Base-by-base conservation (phyloP, 2,797 vertebrate species). In the Falco cherrug region DNA sequence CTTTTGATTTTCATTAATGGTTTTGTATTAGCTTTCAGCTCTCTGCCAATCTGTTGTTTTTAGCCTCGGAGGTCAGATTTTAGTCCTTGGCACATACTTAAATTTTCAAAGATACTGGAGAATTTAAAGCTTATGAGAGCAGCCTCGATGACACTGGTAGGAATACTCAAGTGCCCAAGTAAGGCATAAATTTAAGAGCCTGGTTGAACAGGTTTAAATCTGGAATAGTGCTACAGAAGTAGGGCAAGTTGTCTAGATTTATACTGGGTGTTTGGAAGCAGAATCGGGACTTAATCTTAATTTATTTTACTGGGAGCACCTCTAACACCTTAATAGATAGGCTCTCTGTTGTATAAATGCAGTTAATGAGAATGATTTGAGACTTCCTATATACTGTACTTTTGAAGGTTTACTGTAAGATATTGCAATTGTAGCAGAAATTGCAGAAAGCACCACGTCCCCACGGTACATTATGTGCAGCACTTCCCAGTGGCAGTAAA, bases 401-500 rank as follows among this genome's bases (percentile, higher is more conserved):
- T 97, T 69, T 85, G 73, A 81, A 83, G 82, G 79, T 71, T 93
- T 95, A 90, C 86, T 95, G 64, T 78, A 88, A 92, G 69, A 69
- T 89, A 93, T 51, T 94, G 89, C 90, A 87, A 82, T 24, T 84
- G 78, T 81, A 94, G 95, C 70, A 95, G 75, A 88, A 94, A 84
- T 26, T 87, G 57, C 81, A 92, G 84, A 95, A 92, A 95, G 81
- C 68, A 87, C 78, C 56, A 7, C 45, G 65, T 95, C 89, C 93
- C 95, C 53, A 33, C 0, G 61, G 94, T 87, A 89, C 73, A 84
- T 93, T 95, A 91, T 56, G 68, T 65, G 84, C 84, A 75, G 90
- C 68, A 83, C 84, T 96, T 96, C 75, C 84, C 92, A 90, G 78
- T 78, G 94, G 93, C 96, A 97, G 65, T 95, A 97, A 96, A 94